Percentiles rank a stretch among this genome's conserved stretches.
These are phyloP conservation scores for Typhlomys cinereus DNA, from an alignment of 2,113 vertebrate genomes.

Conservation along the genomic window DNA sequence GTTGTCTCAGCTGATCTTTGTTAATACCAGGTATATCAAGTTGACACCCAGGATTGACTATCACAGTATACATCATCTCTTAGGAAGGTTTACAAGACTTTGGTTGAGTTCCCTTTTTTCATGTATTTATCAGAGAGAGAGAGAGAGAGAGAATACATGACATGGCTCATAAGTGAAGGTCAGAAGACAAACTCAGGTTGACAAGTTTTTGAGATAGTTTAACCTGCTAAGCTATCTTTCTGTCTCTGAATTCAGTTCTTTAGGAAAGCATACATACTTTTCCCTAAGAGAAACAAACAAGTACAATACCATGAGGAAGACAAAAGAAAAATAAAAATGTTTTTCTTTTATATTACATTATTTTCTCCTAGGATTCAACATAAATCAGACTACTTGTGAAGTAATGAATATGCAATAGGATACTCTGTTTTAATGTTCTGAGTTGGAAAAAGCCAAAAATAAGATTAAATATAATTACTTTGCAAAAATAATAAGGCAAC, in stretches of 20 bases:
- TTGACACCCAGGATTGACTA: too few relatives aligned
- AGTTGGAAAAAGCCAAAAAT: background rate
- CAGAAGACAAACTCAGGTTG: too few relatives aligned
- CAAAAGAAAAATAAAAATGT: conserved; percentile 17
- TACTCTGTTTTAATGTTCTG: conserved; percentile 6
- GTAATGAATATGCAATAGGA: conserved; percentile 16
- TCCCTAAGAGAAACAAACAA: background rate
- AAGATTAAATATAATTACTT: background rate
- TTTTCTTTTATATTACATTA: conserved; percentile 29
- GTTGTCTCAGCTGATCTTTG: too few relatives aligned
- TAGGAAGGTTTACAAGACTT: too few relatives aligned
- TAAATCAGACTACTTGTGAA: conserved; percentile 30
- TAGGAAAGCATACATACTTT: background rate
- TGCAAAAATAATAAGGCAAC: background rate
- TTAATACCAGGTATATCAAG: too few relatives aligned
- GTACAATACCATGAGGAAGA: background rate
- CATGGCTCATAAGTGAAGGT: too few relatives aligned
- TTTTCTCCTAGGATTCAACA: conserved; percentile 19
- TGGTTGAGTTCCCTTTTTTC: too few relatives aligned
- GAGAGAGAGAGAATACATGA: too few relatives aligned
- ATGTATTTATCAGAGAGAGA: too few relatives aligned
- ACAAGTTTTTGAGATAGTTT: too few relatives aligned
- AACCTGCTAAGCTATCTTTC: too few relatives aligned
- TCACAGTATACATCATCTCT: too few relatives aligned
- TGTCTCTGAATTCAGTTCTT: background rate